Conservation (phyloP, 1,140 invertebrate species). For the Adelges cooleyi region DNA sequence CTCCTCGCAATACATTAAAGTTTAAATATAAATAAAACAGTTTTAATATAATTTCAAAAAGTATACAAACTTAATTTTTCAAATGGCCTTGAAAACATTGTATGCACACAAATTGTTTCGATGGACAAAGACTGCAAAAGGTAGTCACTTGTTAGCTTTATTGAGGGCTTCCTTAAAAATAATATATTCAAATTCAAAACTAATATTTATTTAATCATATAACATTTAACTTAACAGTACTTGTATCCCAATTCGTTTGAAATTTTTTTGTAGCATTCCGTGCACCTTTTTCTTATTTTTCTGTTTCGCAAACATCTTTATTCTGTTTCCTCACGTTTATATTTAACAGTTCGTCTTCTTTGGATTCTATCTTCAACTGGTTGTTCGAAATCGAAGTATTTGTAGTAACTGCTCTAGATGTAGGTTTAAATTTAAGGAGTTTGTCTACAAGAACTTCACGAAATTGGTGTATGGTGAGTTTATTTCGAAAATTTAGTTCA, state of each 20-base stretch:
- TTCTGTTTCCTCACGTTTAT: background rate
- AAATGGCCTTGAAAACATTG: too few species aligned
- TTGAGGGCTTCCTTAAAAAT: too few species aligned
- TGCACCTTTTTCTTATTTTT: conserved; percentile 5
- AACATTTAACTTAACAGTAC: too few species aligned
- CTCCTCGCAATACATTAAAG: too few species aligned
- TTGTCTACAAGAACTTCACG: background rate
- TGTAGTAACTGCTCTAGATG: background rate
- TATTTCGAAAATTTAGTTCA: background rate
- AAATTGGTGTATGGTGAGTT: background rate
- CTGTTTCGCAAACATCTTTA: background rate
- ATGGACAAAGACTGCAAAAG: too few species aligned
- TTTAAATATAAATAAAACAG: too few species aligned
- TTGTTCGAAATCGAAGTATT: background rate
- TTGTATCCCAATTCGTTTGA: background rate
- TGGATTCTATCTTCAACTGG: background rate
- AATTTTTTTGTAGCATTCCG: background rate
- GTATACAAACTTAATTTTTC: too few species aligned
- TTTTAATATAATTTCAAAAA: too few species aligned
- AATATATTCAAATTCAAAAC: too few species aligned
- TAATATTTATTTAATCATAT: too few species aligned
- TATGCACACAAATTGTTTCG: too few species aligned
- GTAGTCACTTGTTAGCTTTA: too few species aligned
- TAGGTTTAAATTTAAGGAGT: background rate
- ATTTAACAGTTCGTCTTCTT: background rate